phyloP scores from a whole-genome alignment of 1,140 invertebrate genomes.

The Octopus sinensis region DNA sequence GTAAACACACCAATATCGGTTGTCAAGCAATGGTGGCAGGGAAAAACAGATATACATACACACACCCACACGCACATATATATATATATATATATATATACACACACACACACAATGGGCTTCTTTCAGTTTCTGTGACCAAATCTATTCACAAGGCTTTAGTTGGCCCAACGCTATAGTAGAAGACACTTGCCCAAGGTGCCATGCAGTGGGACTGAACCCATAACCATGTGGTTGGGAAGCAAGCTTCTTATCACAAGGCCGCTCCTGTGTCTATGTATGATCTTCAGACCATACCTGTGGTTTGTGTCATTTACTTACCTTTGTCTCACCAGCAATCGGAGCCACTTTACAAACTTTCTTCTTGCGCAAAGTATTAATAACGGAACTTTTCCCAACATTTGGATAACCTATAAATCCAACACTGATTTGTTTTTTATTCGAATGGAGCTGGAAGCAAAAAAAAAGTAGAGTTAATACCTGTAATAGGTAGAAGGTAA shows the following conservation, averaged over 20 bases:
- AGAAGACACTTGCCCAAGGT: too few species aligned
- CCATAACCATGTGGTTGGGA: too few species aligned
- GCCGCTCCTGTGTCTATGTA: too few species aligned
- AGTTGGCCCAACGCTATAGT: too few species aligned
- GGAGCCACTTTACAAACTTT: slow-evolving; percentile 91
- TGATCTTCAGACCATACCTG: too few species aligned
- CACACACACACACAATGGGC: neutral
- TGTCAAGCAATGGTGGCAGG: neutral
- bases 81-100: neutral
- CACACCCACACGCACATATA: neutral
- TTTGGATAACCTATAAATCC: slow-evolving; percentile 99
- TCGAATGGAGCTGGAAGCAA: slow-evolving; percentile 68
- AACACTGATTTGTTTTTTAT: slow-evolving; percentile 98
- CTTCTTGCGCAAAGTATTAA: slow-evolving; percentile 80
- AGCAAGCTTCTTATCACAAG: too few species aligned
- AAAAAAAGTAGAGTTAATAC: neutral
- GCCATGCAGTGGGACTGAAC: too few species aligned
- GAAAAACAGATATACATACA: neutral
- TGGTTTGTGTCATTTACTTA: slow-evolving; percentile 16
- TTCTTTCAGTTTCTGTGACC: too few species aligned
- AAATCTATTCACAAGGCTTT: too few species aligned
- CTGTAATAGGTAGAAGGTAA: too few species aligned
- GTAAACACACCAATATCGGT: too few species aligned
- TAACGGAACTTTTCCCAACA: slow-evolving; percentile 97
- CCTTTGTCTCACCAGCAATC: slow-evolving; percentile 97